Base-by-base conservation (phyloP, 2,797 vertebrate species). In the Alcedo atthis region DNA sequence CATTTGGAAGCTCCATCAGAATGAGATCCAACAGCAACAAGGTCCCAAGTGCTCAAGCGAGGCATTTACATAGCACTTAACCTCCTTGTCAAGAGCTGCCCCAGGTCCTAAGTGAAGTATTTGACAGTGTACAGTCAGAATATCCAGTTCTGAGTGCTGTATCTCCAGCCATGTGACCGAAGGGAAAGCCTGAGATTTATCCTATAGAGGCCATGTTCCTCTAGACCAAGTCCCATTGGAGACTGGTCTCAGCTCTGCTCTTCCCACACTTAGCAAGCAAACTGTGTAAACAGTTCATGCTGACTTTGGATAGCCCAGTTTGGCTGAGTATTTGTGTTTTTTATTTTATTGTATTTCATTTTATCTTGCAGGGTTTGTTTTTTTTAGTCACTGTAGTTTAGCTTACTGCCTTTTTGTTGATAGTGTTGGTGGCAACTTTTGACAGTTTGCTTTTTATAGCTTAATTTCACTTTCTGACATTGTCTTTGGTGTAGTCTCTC, bases 391-490 rank as follows among this genome's bases (percentile, higher is more conserved):
- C 54, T 76, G 45, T 62, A 30, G 24, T 55, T 71, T 79, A 76
- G 59, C 32, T 81, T 77, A 21, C n/a, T 49, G 51, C 91, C 53
- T 94, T 95, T 92, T 64, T 92, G 43, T 87, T 92, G 89, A 43
- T 88, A 90, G 54, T 46, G 58, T 84, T 96, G 81, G 81, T 92
- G 84, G 81, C 83, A 61, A 49, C 73, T 66, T 66, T 94, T 93
- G 69, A 81, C 32, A 37, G 68, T 86, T 87, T 93, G 85, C 71
- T 92, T 80, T 83, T 95, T 78, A 21, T 24, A 89, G 75, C 80
- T 91, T 94, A 82, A 81, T 95, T 95, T 96, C 28, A 77, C 73
- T 86, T 91, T 97, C 63, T 94, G 96, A 89, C 21, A 9, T 81
- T 73, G 33, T 92, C 87, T 94, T 81, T 94, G 92, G 80, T 82